A percentile compares a stretch with the other conserved stretches of the same genome.
Conservation (phyloP, 2,113 vertebrate genomes). For the Phyllostomus hastatus region DNA sequence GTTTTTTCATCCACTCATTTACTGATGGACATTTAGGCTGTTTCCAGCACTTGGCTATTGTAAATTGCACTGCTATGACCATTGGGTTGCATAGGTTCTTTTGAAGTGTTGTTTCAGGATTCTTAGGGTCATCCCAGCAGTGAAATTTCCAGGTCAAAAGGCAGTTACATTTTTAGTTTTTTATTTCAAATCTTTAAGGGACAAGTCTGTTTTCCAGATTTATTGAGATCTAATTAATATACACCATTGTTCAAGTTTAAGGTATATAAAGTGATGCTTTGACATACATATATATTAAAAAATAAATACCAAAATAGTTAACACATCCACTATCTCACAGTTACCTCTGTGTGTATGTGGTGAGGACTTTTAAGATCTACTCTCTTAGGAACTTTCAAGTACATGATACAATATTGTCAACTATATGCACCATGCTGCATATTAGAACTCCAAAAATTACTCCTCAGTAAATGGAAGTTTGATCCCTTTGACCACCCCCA, state of each 20-base stretch:
- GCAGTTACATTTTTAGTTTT: no score
- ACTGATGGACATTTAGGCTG: no score
- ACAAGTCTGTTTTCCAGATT: not conserved
- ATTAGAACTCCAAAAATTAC: no score
- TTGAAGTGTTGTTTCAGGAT: no score
- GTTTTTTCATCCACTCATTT: no score
- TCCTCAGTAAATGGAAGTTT: not conserved
- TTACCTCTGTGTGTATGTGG: not conserved
- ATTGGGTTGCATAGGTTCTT: no score
- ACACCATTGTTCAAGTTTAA: not conserved
- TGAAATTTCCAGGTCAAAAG: no score
- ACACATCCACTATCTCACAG: not conserved
- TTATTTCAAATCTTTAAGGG: not conserved
- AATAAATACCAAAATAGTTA: not conserved
- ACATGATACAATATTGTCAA: not conserved
- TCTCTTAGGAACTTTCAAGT: not conserved
- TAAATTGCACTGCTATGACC: no score
- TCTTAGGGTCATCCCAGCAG: no score
- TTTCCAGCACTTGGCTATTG: no score
- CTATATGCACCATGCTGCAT: not conserved
- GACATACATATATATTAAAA: not conserved
- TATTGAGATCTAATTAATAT: not conserved
- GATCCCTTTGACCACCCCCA: not conserved
- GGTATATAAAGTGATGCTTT: not conserved
- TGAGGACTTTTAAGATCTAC: not conserved